These are phyloP conservation scores for Hesperophylax magnus DNA, from an alignment of 1,140 invertebrate genomes.

Conservation along the genomic window DNA sequence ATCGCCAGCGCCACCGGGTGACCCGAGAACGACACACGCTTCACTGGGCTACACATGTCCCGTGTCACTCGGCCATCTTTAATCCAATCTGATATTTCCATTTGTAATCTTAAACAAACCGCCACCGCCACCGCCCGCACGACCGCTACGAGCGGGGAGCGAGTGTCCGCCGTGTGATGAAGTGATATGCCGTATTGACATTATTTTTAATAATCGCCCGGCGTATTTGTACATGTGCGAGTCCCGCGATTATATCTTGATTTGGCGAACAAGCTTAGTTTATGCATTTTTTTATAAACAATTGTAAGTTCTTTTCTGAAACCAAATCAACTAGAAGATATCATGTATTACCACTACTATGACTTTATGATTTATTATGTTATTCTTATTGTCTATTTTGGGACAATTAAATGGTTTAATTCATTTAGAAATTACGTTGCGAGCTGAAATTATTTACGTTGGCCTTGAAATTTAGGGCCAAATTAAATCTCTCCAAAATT, in stretches of 20 bases:
- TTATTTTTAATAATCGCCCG: slow-evolving; percentile 21
- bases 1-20: background rate
- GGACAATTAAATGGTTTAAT: no score
- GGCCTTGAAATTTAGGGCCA: no score
- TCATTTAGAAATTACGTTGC: no score
- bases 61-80: slow-evolving; percentile 37
- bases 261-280: background rate
- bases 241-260: background rate
- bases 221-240: slow-evolving; percentile 4
- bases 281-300: no score
- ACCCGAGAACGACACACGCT: slow-evolving; percentile 24
- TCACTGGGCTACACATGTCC: slow-evolving; percentile 28
- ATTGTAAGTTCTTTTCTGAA: no score
- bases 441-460: no score
- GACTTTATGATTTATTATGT: no score
- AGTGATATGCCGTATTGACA: slow-evolving; percentile 25
- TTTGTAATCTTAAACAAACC: slow-evolving; percentile 42
- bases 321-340: no score
- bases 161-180: background rate
- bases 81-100: slow-evolving; percentile 47
- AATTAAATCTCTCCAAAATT: no score
- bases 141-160: background rate
- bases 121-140: slow-evolving; percentile 13
- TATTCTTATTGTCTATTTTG: no score
- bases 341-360: no score